A percentile compares a stretch with the other conserved stretches of the same genome.
Conservation (phyloP, 2,797 vertebrate genomes). For the Pangasius sanitwongsei region DNA sequence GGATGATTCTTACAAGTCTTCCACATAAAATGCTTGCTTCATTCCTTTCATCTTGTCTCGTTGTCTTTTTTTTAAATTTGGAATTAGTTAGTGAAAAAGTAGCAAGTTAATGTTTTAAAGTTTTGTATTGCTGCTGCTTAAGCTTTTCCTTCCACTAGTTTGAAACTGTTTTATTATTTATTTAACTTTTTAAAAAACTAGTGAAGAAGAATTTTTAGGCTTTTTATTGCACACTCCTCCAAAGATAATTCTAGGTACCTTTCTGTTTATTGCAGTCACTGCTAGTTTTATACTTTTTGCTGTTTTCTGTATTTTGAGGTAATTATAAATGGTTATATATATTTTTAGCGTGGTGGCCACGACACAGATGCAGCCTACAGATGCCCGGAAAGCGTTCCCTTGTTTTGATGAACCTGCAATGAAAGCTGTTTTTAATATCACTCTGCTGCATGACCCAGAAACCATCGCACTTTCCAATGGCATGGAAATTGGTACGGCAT, state of each 20-base stretch:
- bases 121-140: not conserved
- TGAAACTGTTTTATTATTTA: not conserved
- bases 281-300: not conserved
- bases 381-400: conserved; percentile 91
- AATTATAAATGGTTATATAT: not conserved
- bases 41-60: too few relatives aligned
- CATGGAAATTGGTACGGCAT: conserved; percentile 69
- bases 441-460: conserved; percentile 68
- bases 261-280: not conserved
- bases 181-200: not conserved
- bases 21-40: not conserved
- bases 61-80: not conserved
- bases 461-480: conserved; percentile 83
- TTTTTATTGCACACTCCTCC: not conserved
- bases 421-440: conserved; percentile 88
- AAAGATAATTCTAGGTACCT: not conserved
- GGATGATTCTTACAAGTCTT: not conserved
- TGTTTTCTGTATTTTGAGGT: not conserved
- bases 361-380: conserved; percentile 88
- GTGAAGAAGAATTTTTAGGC: not conserved
- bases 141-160: not conserved
- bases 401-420: conserved; percentile 94
- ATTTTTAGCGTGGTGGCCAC: conserved; percentile 84
- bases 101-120: not conserved
- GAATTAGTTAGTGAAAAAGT: not conserved